Conservation (phyloP, 37 sponge, comb jelly and placozoan species). For the Halisarca cf. caerulea region DNA sequence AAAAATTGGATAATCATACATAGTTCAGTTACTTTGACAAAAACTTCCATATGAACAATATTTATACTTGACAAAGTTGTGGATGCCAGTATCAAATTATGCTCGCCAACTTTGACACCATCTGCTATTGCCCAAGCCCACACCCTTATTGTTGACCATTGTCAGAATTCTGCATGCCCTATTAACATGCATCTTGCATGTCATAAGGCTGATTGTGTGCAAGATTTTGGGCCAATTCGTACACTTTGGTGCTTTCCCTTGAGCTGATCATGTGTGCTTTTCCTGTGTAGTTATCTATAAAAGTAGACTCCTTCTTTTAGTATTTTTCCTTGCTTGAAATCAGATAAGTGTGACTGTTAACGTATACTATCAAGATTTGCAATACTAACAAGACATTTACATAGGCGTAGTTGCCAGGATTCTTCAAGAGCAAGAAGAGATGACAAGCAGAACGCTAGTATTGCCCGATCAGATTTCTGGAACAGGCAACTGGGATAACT, state of each 20-base stretch:
- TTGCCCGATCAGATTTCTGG: too few relatives aligned
- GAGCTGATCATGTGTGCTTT: too few relatives aligned
- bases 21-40: slow-evolving; percentile 16
- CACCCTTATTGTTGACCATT: slow-evolving; percentile 12
- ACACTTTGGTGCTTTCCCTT: slow-evolving; percentile 63
- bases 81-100: slow-evolving; percentile 19
- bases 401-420: too few relatives aligned
- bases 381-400: too few relatives aligned
- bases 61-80: slow-evolving; percentile 55
- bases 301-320: too few relatives aligned
- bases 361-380: too few relatives aligned
- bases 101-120: background rate
- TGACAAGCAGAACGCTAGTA: too few relatives aligned
- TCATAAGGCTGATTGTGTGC: slow-evolving; percentile 45
- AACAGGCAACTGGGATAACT: too few relatives aligned
- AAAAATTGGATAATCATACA: slow-evolving; percentile 39
- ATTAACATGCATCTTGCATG: slow-evolving; percentile 55
- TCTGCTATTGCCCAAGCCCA: slow-evolving; percentile 13
- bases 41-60: slow-evolving; percentile 19
- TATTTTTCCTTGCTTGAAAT: too few relatives aligned
- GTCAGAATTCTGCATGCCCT: slow-evolving; percentile 9
- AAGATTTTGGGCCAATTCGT: slow-evolving; percentile 64
- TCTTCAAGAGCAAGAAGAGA: too few relatives aligned
- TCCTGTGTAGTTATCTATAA: too few relatives aligned
- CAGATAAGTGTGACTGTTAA: too few relatives aligned